Base-by-base conservation (phyloP, 2,113 vertebrate genomes). In the Rhombomys opimus region DNA sequence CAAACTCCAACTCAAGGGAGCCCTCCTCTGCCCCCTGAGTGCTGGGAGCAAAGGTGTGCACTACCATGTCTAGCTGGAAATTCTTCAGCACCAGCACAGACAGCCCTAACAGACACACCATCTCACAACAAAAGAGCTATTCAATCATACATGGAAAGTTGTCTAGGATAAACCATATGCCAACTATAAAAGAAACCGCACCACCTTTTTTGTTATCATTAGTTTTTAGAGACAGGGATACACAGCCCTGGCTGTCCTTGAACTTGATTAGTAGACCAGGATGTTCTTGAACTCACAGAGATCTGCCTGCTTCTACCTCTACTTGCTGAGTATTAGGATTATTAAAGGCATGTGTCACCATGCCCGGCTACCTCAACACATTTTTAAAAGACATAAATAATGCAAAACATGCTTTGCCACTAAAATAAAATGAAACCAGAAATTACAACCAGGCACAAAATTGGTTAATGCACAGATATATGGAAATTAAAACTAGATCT, bases 301-400 rank as follows among this genome's bases (percentile, higher is more conserved):
- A 82, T 14, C 20, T 2, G 1, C 80, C 57, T 61, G 35, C 35
- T 35, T 82, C 35, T 61, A 32, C 35, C 57, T 82, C 35, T 61
- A 57, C 12, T 20, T 38, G 11, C 6, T 0, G 7, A 82, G 22
- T 25, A 22, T 38, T 46, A 13, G 38, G 73, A 57, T 57, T 57
- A 46, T 76, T 23, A 76, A 76, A 76, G 73, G 73, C 2, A 10
- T 23, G 38, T 0, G 35, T 32, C 12, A 23, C 22, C 22, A 61
- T 4, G 5, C 81, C n/a, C 8, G 23, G 35, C 80, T 63, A 84
- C n/a, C n/a, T 87, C 65, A 91, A 52, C 41, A 87, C 20, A 73
- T 61, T n/a, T 86, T 67, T 46, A 72, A 78, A 95, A 81, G 27
- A 85, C 15, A 73, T 10, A 95, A 54, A 75, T 73, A 92, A 92